Evolutionary conservation across 1,140 invertebrate species (phyloP).

Genomic region (Archivesica marissinica): DNA sequence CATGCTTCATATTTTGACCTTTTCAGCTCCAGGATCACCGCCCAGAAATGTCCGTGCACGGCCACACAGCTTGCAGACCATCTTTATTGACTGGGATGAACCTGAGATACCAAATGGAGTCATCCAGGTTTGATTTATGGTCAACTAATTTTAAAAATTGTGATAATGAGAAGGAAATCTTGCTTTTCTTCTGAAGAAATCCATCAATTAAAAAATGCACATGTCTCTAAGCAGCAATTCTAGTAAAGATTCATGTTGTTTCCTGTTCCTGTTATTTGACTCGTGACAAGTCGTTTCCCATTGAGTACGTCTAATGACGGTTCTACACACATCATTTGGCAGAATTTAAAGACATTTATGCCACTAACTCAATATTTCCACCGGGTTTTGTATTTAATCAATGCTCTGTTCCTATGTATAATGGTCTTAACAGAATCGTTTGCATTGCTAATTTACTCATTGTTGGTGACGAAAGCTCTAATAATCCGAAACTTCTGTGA

Average conservation of each 20-base stretch:
- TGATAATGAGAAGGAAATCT: no score
- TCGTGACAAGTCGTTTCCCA: no score
- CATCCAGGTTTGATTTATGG: slow-evolving; percentile 92
- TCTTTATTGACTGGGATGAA: slow-evolving; percentile 98
- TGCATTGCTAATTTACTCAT: background rate
- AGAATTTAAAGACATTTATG: background rate
- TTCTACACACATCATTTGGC: background rate
- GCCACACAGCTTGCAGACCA: slow-evolving; percentile 96
- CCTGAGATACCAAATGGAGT: slow-evolving; percentile 98
- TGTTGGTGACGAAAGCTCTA: background rate
- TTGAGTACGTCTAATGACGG: no score
- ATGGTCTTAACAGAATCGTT: background rate
- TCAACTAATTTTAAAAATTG: no score
- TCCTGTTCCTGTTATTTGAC: no score
- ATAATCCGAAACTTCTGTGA: background rate
- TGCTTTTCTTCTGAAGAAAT: no score
- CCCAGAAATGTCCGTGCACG: slow-evolving; percentile 96
- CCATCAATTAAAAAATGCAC: no score
- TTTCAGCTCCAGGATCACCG: slow-evolving; percentile 95
- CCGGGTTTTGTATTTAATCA: background rate
- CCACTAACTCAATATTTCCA: background rate
- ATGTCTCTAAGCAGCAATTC: no score
- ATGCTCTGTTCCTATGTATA: background rate
- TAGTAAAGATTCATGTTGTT: no score
- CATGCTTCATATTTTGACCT: slow-evolving; percentile 45